phyloP scores from a whole-genome alignment of 1,140 invertebrate genomes.

The Macrocentrus cingulum region DNA sequence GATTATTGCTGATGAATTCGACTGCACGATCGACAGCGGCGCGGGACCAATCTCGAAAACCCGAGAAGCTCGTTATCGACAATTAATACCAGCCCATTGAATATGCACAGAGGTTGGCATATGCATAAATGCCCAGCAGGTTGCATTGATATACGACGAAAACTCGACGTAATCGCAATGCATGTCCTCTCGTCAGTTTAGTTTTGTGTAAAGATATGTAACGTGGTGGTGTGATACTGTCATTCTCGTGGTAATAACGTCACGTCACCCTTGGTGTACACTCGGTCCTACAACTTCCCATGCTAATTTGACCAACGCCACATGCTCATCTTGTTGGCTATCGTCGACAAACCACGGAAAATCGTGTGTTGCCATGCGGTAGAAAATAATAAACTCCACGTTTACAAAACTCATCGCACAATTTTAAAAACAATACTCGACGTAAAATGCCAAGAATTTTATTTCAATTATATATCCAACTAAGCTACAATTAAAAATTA shows the following conservation, averaged over 20 bases:
- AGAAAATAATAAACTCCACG: too few species aligned
- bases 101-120: slow-evolving; percentile 29
- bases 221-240: background rate
- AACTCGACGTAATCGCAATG: slow-evolving; percentile 24
- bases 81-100: slow-evolving; percentile 32
- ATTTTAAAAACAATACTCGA: too few species aligned
- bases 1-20: too few species aligned
- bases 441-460: too few species aligned
- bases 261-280: background rate
- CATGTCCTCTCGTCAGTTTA: slow-evolving; percentile 10
- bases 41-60: slow-evolving; percentile 12
- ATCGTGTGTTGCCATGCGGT: background rate
- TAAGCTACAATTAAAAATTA: too few species aligned
- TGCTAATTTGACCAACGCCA: slow-evolving; percentile 3
- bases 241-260: slow-evolving; percentile 1
- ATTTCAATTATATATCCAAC: too few species aligned
- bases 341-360: background rate
- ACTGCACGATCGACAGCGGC: too few species aligned
- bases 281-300: slow-evolving; percentile 10
- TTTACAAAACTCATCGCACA: too few species aligned
- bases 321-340: slow-evolving; percentile 2
- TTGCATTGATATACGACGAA: slow-evolving; percentile 27
- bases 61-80: slow-evolving; percentile 31
- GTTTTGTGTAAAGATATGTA: slow-evolving; percentile 8
- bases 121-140: slow-evolving; percentile 23